Evolutionary conservation across 30 jellyfish, hydroid and myxozoan genomes (phyloP).

Genomic region (Catostylus mosaicus): DNA sequence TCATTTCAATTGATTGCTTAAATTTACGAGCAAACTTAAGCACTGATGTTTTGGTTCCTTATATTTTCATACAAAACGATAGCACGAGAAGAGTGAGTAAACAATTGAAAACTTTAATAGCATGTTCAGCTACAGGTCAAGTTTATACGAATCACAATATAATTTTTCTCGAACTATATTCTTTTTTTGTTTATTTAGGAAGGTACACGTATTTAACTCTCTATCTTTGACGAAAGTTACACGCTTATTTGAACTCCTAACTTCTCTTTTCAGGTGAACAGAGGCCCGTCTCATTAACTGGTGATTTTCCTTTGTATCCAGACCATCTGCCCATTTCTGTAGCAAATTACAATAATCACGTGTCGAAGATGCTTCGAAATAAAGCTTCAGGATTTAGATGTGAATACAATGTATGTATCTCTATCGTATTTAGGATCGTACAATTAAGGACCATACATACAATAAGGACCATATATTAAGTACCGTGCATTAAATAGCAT

Average conservation of each 20-base stretch:
- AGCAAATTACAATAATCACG: slow-evolving; percentile 65
- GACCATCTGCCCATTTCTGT: slow-evolving; percentile 84
- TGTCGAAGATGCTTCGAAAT: slow-evolving; percentile 80
- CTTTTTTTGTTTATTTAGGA: no score
- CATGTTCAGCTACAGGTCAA: neutral
- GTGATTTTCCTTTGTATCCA: slow-evolving; percentile 84
- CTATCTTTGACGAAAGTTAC: no score
- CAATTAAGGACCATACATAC: no score
- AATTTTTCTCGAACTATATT: no score
- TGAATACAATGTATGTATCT: slow-evolving; percentile 59
- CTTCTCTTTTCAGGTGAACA: slow-evolving; percentile 53
- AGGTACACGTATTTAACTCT: no score
- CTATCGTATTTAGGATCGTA: neutral
- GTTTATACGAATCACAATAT: neutral
- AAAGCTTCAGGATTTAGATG: slow-evolving; percentile 84
- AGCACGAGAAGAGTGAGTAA: no score
- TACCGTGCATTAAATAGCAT: no score
- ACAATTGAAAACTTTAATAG: no score
- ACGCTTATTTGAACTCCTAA: no score
- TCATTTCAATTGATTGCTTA: neutral
- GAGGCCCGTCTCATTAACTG: slow-evolving; percentile 80
- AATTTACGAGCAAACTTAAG: neutral
- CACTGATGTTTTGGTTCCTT: no score
- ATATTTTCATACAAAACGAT: no score
- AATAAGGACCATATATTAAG: no score